Evolutionary conservation across 2,797 vertebrate genomes (phyloP), one percentile per base, ranked within the genome.

Genomic region (Coregonus ussuriensis): DNA sequence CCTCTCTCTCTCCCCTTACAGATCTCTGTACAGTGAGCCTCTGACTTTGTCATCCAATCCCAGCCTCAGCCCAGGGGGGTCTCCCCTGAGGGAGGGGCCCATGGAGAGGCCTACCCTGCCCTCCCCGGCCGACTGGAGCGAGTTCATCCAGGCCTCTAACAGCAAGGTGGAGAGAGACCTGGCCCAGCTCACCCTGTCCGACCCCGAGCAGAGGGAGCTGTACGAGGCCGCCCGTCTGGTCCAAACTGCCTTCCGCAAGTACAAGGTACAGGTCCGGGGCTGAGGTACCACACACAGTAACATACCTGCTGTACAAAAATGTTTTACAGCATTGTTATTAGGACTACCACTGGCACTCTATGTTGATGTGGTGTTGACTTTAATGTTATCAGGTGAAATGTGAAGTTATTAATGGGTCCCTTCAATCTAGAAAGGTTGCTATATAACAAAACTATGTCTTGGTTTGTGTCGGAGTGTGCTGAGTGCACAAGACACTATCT

Each of bases 211-310:
- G 93, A 94, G 98, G 89, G 98, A 99, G 87, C 96, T 99, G 83
- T 99, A 99, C 6, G 97, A 99, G 89, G 98, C 98, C 1, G 98
- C 98, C 90, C 96, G 96, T 84, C 96, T 99, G 63, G 97, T 99
- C 92, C 98, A 99, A 95, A 98, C 96, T 59, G 97, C 97, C 90
- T 99, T 99, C 96, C 96, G 97, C 93, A 99, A 98, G 91, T 99
- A 98, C 88, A 99, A 99, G 97, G 98, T 99, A 94, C 62, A 94
- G 88, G 85, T 71, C 33, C 53, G 18, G 84, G 86, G 69, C 85
- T 86, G 76, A 72, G 89, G 82, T 83, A 78, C 35, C 41, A 51
- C 4, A 33, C 56, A 25, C 65, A 33, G 29, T 35, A 31, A 67
- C 21, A 25, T 2, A 62, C n/a, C 59, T 25, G 59, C n/a, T 62